Percentiles rank a stretch among this genome's conserved stretches.
These are phyloP conservation scores for Coregonus clupeaformis DNA, from an alignment of 2,113 vertebrate genomes.

Conservation along the genomic window DNA sequence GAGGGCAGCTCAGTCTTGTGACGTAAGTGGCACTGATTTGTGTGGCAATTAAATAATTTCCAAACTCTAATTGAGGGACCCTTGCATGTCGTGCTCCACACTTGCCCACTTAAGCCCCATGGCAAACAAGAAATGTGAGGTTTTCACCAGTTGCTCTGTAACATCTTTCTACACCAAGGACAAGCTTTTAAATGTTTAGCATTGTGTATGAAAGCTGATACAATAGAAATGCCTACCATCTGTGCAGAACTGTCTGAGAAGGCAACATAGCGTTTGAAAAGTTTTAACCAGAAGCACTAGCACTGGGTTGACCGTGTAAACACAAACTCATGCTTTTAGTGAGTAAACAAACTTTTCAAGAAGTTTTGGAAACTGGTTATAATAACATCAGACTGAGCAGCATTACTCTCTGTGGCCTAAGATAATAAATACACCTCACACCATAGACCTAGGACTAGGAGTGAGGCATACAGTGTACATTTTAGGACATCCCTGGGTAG, in stretches of 20 bases:
- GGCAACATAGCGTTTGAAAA: conserved; percentile 29
- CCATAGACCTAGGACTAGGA: too few relatives aligned
- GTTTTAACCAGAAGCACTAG: conserved; percentile 3
- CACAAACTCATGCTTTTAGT: conserved; percentile 20
- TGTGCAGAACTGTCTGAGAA: conserved; percentile 26
- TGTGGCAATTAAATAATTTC: conserved; percentile 58
- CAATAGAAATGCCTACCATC: conserved; percentile 50
- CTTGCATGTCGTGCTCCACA: conserved; percentile 34
- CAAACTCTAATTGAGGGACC: conserved; percentile 45
- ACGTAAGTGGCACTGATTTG: conserved; percentile 51
- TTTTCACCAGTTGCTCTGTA: neutral
- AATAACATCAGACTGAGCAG: neutral
- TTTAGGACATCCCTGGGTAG: too few relatives aligned
- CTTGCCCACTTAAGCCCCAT: conserved; percentile 8
- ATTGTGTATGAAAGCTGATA: conserved; percentile 45
- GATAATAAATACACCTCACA: too few relatives aligned
- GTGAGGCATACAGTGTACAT: too few relatives aligned
- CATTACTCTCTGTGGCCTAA: too few relatives aligned
- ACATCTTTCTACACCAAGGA: conserved; percentile 3
- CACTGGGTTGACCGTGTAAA: conserved; percentile 9
- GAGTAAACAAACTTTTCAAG: conserved; percentile 27
- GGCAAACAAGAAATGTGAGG: conserved; percentile 31
- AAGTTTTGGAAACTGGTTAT: conserved; percentile 7
- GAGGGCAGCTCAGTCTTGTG: conserved; percentile 47
- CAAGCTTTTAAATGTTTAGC: conserved; percentile 22